These are phyloP conservation scores for Hermetia illucens DNA, from an alignment of 1,140 invertebrate species.

Conservation along the genomic window DNA sequence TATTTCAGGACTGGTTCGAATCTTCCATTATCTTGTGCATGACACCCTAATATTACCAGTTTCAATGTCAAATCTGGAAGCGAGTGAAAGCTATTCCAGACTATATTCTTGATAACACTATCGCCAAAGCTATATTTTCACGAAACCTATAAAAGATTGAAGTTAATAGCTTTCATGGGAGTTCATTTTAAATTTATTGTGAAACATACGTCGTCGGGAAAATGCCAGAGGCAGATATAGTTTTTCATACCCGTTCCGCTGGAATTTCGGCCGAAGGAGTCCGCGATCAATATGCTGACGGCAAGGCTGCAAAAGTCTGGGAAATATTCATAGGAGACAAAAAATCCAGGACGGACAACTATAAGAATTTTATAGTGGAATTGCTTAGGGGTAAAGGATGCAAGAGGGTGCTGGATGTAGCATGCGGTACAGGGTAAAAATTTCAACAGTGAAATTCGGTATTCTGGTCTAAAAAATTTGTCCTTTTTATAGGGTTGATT, in stretches of 20 bases:
- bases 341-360: slow-evolving; percentile 66
- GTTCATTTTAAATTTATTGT: too few relatives aligned
- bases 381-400: slow-evolving; percentile 55
- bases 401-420: slow-evolving; percentile 60
- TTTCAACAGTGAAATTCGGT: not conserved
- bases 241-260: slow-evolving; percentile 59
- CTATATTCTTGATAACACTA: too few relatives aligned
- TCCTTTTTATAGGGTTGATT: slow-evolving; percentile 55
- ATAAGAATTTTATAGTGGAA: slow-evolving; percentile 62
- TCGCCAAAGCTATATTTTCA: too few relatives aligned
- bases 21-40: too few relatives aligned
- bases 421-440: slow-evolving; percentile 73
- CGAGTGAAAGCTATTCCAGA: too few relatives aligned
- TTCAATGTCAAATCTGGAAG: too few relatives aligned
- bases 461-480: too few relatives aligned
- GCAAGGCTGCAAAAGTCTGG: slow-evolving; percentile 76
- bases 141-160: too few relatives aligned
- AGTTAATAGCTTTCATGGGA: too few relatives aligned
- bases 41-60: too few relatives aligned
- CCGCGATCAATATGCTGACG: slow-evolving; percentile 76
- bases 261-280: slow-evolving; percentile 69
- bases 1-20: too few relatives aligned
- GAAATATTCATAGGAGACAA: slow-evolving; percentile 76
- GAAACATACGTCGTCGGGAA: too few relatives aligned
- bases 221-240: slow-evolving; percentile 50